These are phyloP conservation scores for Strix occidentalis DNA, from an alignment of 2,797 vertebrate species.

Conservation along the genomic window DNA sequence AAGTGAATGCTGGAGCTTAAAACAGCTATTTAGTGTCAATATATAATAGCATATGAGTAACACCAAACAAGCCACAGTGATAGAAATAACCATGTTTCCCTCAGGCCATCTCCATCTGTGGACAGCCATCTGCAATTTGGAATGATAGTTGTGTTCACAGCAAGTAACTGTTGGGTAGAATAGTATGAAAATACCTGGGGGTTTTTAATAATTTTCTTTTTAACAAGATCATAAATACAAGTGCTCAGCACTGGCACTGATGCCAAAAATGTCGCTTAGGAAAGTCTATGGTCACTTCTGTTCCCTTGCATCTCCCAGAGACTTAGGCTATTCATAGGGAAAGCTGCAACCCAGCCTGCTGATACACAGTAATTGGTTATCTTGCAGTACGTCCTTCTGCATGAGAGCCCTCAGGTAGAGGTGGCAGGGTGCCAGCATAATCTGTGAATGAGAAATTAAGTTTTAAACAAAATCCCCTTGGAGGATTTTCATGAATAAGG, in stretches of 20 bases:
- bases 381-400: not conserved
- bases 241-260: not conserved
- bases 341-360: not conserved
- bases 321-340: not conserved
- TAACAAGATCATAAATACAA: not conserved
- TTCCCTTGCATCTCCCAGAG: not conserved
- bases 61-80: not conserved
- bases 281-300: not conserved
- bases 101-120: not conserved
- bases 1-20: not conserved
- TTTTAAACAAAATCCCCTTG: slow-evolving; percentile 33
- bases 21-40: not conserved
- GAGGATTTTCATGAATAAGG: slow-evolving; percentile 40
- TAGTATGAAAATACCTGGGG: not conserved
- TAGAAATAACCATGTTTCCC: not conserved
- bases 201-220: not conserved
- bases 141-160: not conserved
- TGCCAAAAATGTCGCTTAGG: not conserved
- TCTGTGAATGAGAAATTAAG: slow-evolving; percentile 48
- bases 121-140: not conserved
- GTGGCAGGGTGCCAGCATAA: slow-evolving; percentile 43
- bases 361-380: not conserved
- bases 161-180: not conserved
- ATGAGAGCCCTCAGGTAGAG: slow-evolving; percentile 33
- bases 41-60: not conserved